These are phyloP conservation scores for Bathynomus jamesi DNA, from an alignment of 1,140 invertebrate species.

Conservation along the genomic window DNA sequence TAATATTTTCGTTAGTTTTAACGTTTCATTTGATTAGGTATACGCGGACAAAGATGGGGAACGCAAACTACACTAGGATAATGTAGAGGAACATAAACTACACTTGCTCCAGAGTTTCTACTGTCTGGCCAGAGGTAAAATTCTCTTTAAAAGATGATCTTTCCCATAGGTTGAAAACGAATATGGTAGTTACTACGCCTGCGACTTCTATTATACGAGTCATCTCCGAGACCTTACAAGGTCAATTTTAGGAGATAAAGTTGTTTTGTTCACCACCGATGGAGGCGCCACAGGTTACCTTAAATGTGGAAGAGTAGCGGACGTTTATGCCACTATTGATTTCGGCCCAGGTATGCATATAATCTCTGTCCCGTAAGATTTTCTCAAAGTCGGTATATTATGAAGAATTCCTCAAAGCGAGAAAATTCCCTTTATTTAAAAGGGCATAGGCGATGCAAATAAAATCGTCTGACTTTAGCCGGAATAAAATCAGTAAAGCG, in stretches of 20 bases:
- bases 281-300: slow-evolving; percentile 48
- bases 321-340: slow-evolving; percentile 63
- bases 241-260: slow-evolving; percentile 53
- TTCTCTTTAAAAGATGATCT: too few relatives aligned
- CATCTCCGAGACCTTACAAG: slow-evolving; percentile 57
- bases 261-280: slow-evolving; percentile 75
- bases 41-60: too few relatives aligned
- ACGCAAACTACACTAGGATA: too few relatives aligned
- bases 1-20: too few relatives aligned
- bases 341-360: slow-evolving; percentile 55
- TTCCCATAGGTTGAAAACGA: slow-evolving; percentile 71
- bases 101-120: too few relatives aligned
- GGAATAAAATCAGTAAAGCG: too few relatives aligned
- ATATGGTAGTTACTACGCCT: slow-evolving; percentile 73
- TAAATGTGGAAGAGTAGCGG: slow-evolving; percentile 56
- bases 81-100: too few relatives aligned
- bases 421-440: neutral
- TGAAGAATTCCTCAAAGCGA: neutral
- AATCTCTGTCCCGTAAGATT: too few relatives aligned
- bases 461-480: too few relatives aligned
- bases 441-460: too few relatives aligned
- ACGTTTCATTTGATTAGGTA: too few relatives aligned
- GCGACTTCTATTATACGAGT: slow-evolving; percentile 58
- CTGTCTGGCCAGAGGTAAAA: too few relatives aligned
- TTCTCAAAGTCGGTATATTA: neutral